Evolutionary conservation across 1,140 invertebrate species (phyloP).

Genomic region (Drosophila kohkoa): DNA sequence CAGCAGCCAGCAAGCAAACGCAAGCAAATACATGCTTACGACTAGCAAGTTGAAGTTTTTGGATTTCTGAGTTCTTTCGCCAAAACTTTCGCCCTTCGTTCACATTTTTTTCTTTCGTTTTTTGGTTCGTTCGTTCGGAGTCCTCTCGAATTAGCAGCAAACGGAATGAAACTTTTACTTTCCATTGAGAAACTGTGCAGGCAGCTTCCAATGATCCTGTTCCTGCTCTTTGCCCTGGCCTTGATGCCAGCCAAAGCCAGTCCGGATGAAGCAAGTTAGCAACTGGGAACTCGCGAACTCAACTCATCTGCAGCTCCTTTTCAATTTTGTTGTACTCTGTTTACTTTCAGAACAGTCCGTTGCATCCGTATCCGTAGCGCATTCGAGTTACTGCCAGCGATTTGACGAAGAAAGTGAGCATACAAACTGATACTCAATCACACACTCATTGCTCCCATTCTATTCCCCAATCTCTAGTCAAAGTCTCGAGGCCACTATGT

Average conservation of each 20-base stretch:
- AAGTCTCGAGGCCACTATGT: neutral
- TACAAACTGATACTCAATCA: neutral
- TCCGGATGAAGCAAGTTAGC: constrained; percentile 9
- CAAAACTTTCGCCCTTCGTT: constrained; percentile 13
- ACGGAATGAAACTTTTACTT: constrained; percentile 69
- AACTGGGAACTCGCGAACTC: neutral
- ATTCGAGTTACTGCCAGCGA: constrained; percentile 15
- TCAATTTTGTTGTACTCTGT: constrained; percentile 10
- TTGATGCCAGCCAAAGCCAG: neutral
- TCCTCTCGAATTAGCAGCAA: constrained; percentile 36
- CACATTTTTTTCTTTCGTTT: neutral
- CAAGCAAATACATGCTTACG: constrained; percentile 12
- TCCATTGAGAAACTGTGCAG: constrained; percentile 31
- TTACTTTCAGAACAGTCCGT: constrained; percentile 31
- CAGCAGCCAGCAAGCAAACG: constrained; percentile 1
- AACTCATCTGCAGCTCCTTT: neutral
- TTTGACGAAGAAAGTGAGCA: constrained; percentile 24
- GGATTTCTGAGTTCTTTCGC: constrained; percentile 21
- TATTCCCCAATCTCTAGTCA: constrained; percentile 4
- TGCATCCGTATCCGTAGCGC: neutral
- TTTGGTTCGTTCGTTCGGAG: constrained; percentile 24
- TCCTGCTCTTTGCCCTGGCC: constrained; percentile 9
- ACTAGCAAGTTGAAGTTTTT: constrained; percentile 54
- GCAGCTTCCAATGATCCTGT: constrained; percentile 16
- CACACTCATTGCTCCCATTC: neutral